phyloP scores from a whole-genome alignment of 2,113 vertebrate species.

The Hyla sarda region DNA sequence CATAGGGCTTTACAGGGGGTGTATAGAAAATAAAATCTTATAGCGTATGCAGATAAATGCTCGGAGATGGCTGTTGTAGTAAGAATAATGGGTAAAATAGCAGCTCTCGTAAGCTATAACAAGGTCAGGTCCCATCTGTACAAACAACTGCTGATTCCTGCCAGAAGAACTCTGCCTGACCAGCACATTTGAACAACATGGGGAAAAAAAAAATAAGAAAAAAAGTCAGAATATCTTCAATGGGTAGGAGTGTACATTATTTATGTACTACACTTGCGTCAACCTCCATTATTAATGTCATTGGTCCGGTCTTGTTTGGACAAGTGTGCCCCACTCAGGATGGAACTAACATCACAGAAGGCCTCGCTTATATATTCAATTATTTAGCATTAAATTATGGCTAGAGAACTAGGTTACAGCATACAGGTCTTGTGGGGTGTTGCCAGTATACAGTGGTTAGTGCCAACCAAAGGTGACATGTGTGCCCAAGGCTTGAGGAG shows the following conservation, averaged over 20 bases:
- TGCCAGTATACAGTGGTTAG: no score
- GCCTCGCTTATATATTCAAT: neutral
- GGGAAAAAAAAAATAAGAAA: neutral
- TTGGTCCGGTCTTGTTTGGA: neutral
- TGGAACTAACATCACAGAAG: neutral
- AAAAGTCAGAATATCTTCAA: neutral
- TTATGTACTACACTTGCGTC: neutral
- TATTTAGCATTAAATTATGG: no score
- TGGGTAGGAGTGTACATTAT: neutral
- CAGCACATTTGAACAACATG: neutral
- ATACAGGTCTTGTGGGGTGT: no score
- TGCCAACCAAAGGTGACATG: no score
- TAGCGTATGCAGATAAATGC: neutral
- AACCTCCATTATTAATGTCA: slow-evolving; percentile 1
- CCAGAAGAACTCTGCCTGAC: neutral
- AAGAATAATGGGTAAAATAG: neutral
- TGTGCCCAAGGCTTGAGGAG: no score
- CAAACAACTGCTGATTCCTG: neutral
- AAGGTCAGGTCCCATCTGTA: neutral
- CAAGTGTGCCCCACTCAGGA: neutral
- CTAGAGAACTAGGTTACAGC: no score
- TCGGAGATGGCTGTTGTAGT: neutral
- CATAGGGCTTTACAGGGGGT: neutral
- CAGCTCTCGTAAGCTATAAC: neutral
- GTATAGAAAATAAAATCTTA: neutral